phyloP scores from a whole-genome alignment of 2,888 invertebrate genomes.

The Rhagium mordax region DNA sequence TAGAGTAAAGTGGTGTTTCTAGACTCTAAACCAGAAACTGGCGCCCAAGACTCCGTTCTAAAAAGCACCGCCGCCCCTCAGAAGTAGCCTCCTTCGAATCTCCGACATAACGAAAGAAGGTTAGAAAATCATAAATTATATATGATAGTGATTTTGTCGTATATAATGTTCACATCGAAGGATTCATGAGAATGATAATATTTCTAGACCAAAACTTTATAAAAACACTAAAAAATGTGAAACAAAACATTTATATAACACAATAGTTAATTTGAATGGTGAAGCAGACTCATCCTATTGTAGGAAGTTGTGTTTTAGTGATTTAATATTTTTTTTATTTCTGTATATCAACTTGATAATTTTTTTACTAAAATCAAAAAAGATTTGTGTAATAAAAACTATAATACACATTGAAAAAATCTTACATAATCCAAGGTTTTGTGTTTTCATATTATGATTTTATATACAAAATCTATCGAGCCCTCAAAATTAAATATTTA shows the following conservation, averaged over 20 bases:
- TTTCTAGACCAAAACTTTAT: neutral
- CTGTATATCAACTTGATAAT: neutral
- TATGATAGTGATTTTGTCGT: too few relatives aligned
- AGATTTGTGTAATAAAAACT: neutral
- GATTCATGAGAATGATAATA: neutral
- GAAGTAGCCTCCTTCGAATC: too few relatives aligned
- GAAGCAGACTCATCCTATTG: neutral
- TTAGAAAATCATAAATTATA: too few relatives aligned
- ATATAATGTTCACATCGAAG: neutral
- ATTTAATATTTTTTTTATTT: neutral
- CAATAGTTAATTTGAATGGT: neutral
- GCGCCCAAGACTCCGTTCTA: too few relatives aligned
- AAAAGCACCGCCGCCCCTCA: too few relatives aligned
- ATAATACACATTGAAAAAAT: neutral
- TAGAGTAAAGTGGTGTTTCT: too few relatives aligned
- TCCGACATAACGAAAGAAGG: too few relatives aligned
- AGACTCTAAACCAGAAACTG: too few relatives aligned
- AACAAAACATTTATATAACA: neutral
- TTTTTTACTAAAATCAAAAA: neutral
- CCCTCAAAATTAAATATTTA: conserved; percentile 3
- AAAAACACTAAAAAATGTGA: neutral
- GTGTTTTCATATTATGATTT: neutral
- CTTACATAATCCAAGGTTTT: neutral
- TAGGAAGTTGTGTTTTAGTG: neutral
- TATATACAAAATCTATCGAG: neutral